Percentiles rank a stretch among this genome's conserved stretches.
Conservation (phyloP, 2,888 invertebrate species). For the Drosophila villosipedis region DNA sequence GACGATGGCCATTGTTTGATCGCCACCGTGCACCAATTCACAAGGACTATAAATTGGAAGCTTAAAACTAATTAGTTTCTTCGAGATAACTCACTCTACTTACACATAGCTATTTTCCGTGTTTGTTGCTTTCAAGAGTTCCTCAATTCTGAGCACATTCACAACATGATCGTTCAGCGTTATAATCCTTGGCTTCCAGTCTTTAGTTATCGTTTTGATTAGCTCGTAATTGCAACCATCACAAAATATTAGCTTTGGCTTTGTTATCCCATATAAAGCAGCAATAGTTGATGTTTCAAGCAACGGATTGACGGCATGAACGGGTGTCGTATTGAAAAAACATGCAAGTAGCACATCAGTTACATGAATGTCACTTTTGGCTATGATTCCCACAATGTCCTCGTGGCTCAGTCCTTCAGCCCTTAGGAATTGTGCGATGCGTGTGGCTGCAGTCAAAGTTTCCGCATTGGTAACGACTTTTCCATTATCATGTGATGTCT, state of each 20-base stretch:
- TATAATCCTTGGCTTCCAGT: slow-evolving; percentile 43
- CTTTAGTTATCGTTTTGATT: slow-evolving; percentile 31
- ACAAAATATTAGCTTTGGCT: slow-evolving; percentile 69
- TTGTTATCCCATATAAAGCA: slow-evolving; percentile 52
- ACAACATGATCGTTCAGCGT: slow-evolving; percentile 29
- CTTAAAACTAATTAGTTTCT: background rate
- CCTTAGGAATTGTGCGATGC: slow-evolving; percentile 51
- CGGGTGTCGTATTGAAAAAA: slow-evolving; percentile 57
- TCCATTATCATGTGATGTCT: slow-evolving; percentile 54
- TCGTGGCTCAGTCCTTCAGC: slow-evolving; percentile 47
- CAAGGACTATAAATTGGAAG: slow-evolving; percentile 35
- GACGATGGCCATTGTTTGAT: slow-evolving; percentile 60
- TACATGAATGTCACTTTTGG: slow-evolving; percentile 47
- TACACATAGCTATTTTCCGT: slow-evolving; percentile 27
- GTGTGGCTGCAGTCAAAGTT: slow-evolving; percentile 36
- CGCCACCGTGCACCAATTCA: slow-evolving; percentile 30
- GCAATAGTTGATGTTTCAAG: slow-evolving; percentile 40
- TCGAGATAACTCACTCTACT: background rate
- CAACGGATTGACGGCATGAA: slow-evolving; percentile 63
- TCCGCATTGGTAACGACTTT: slow-evolving; percentile 49
- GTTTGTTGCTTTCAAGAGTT: slow-evolving; percentile 10
- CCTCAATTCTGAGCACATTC: slow-evolving; percentile 27
- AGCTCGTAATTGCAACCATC: slow-evolving; percentile 49
- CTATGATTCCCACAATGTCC: slow-evolving; percentile 67
- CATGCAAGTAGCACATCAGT: slow-evolving; percentile 57